A percentile compares a stretch with the other conserved stretches of the same genome.
Conservation (phyloP, 2,113 vertebrate species). For the Anguilla japonica region DNA sequence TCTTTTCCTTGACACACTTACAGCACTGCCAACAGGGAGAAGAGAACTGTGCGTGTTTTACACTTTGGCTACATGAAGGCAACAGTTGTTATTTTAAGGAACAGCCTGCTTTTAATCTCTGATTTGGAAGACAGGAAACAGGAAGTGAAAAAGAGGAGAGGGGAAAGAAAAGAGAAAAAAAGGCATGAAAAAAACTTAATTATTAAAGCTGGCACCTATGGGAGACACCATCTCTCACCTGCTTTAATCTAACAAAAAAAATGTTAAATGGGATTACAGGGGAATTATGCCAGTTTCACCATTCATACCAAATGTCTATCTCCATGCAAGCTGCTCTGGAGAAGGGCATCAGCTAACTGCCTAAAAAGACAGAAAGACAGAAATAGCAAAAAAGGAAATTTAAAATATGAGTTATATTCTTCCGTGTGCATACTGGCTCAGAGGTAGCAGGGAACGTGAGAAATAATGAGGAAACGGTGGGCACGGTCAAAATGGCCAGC, state of each 20-base stretch:
- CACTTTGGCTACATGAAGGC: neutral
- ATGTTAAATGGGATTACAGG: neutral
- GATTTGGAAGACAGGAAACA: neutral
- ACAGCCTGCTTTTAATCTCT: neutral
- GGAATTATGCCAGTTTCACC: neutral
- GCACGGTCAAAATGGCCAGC: neutral
- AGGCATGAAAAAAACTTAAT: neutral
- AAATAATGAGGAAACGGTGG: conserved; percentile 2
- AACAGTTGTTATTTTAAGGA: neutral
- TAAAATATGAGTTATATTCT: neutral
- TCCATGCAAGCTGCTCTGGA: neutral
- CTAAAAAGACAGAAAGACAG: neutral
- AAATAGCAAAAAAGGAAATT: neutral
- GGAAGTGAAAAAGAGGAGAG: neutral
- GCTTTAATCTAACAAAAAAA: neutral
- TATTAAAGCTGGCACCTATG: neutral
- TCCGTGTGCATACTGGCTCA: neutral
- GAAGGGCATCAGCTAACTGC: neutral
- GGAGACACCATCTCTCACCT: neutral
- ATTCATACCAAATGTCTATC: neutral
- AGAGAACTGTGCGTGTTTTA: neutral
- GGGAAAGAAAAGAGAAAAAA: neutral
- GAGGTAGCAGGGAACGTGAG: neutral
- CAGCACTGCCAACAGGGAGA: neutral
- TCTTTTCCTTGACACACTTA: too few species aligned